phyloP scores from a whole-genome alignment of 2,888 invertebrate genomes.

The Salpingus planirostris region DNA sequence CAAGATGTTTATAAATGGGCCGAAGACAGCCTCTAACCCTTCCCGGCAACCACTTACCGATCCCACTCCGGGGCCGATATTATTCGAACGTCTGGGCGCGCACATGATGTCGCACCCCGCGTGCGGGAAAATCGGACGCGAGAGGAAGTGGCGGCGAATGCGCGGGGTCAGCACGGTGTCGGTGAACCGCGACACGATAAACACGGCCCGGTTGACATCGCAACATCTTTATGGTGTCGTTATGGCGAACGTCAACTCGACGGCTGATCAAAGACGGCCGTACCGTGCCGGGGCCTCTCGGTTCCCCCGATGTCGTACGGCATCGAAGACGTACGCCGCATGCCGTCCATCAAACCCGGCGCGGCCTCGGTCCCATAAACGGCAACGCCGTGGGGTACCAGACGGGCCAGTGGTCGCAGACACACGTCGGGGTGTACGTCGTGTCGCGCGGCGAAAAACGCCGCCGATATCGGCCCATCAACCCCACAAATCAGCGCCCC shows the following conservation, averaged over 20 bases:
- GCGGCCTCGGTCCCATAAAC: constrained; percentile 24
- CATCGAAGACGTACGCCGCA: constrained; percentile 20
- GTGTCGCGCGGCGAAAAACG: neutral
- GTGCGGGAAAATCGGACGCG: constrained; percentile 13
- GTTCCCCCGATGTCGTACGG: constrained; percentile 13
- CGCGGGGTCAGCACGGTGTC: constrained; percentile 24
- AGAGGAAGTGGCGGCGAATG: constrained; percentile 21
- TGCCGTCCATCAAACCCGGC: constrained; percentile 24
- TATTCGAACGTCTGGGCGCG: too few species aligned
- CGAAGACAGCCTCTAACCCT: constrained; percentile 37
- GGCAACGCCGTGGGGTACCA: constrained; percentile 26
- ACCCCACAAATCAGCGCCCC: too few species aligned
- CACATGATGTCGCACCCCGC: too few species aligned
- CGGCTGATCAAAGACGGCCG: constrained; percentile 31
- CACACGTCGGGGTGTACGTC: constrained; percentile 4
- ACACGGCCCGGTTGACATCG: constrained; percentile 32
- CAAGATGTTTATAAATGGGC: constrained; percentile 43
- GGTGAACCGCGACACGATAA: constrained; percentile 36
- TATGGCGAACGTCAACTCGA: constrained; percentile 31
- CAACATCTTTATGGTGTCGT: constrained; percentile 38
- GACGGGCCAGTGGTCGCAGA: constrained; percentile 6
- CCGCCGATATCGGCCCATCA: neutral
- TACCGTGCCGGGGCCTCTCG: constrained; percentile 24
- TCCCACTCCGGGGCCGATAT: constrained; percentile 21
- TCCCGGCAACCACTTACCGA: constrained; percentile 26